Evolutionary conservation across 1,140 invertebrate species (phyloP).

Genomic region (Saxidomus purpurata): DNA sequence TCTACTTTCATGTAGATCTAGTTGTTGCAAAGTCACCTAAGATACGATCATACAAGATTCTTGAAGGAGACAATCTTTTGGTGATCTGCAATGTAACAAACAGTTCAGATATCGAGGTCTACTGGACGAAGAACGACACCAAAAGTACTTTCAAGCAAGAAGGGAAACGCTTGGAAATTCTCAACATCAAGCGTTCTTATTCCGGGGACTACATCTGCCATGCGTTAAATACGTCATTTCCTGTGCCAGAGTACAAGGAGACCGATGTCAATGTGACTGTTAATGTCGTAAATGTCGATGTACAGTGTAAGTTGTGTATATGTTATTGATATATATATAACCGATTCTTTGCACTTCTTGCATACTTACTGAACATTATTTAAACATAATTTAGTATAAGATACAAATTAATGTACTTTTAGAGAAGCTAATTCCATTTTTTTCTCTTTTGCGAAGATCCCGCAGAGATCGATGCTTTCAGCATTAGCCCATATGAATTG

Average conservation of each 20-base stretch:
- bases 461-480: not conserved
- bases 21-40: not conserved
- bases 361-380: not conserved
- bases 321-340: no score
- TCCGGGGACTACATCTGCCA: conserved; percentile 42
- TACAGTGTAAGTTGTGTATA: conserved; percentile 39
- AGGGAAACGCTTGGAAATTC: conserved; percentile 13
- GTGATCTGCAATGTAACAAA: conserved; percentile 21
- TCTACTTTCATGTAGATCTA: no score
- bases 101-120: not conserved
- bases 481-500: not conserved
- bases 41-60: conserved; percentile 7
- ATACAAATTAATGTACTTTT: no score
- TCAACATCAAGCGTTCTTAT: conserved; percentile 24
- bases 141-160: not conserved
- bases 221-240: conserved; percentile 29
- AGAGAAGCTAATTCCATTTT: no score
- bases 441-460: no score
- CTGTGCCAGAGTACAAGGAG: conserved; percentile 6
- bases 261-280: conserved; percentile 18
- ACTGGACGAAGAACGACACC: conserved; percentile 42
- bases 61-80: conserved; percentile 49
- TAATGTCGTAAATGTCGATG: conserved; percentile 45
- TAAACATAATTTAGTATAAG: not conserved
- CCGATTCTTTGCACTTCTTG: not conserved